Percentiles rank a stretch among this genome's conserved stretches.
Evolutionary conservation across 2,797 vertebrate species (phyloP).

Genomic region (Anguilla anguilla): DNA sequence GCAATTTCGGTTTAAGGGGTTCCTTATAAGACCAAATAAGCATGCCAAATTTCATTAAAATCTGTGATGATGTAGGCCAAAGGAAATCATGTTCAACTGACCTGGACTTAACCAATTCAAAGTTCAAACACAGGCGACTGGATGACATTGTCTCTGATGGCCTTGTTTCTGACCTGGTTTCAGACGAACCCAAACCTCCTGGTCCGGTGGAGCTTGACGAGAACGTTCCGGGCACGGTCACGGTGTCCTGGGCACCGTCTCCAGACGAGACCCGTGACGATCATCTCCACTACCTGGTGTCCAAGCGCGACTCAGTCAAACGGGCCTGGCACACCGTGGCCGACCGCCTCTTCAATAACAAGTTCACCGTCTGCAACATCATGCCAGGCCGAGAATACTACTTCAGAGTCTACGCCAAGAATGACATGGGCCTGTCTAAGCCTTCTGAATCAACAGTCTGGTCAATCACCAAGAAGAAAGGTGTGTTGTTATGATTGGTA

Average conservation of each 20-base stretch:
- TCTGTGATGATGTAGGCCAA: too few relatives aligned
- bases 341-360: conserved; percentile 86
- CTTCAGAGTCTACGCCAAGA: conserved; percentile 89
- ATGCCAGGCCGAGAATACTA: conserved; percentile 84
- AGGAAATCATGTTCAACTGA: not conserved
- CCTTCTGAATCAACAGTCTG: conserved; percentile 84
- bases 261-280: conserved; percentile 80
- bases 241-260: conserved; percentile 83
- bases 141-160: not conserved
- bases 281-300: conserved; percentile 82
- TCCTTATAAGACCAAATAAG: not conserved
- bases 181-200: conserved; percentile 83
- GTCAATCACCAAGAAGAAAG: conserved; percentile 74
- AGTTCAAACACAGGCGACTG: not conserved
- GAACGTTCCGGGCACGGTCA: conserved; percentile 85
- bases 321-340: conserved; percentile 76
- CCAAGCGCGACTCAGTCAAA: conserved; percentile 78
- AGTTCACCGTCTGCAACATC: conserved; percentile 81
- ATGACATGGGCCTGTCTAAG: conserved; percentile 80
- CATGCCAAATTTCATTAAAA: too few relatives aligned
- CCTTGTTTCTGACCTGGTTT: conserved; percentile 33
- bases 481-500: conserved; percentile 58
- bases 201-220: conserved; percentile 80
- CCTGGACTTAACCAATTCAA: not conserved
- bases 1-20: not conserved